Percentiles rank a stretch among this genome's conserved stretches.
phyloP scores from a whole-genome alignment of 2,888 invertebrate species.

The Dione juno region DNA sequence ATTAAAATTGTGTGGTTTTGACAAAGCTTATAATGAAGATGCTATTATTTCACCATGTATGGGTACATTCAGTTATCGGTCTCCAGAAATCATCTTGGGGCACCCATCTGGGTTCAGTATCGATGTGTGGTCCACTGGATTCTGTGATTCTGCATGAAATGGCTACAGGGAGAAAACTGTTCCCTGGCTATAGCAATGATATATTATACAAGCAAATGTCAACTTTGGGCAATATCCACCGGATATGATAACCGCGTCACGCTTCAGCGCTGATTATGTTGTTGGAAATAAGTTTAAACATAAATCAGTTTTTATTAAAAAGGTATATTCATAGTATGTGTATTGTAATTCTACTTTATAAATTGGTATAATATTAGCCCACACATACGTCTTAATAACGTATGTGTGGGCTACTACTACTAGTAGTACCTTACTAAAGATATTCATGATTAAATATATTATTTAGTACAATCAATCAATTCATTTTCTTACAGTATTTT shows the following conservation, averaged over 20 bases:
- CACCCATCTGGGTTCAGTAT: conserved; percentile 54
- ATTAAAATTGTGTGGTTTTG: conserved; percentile 68
- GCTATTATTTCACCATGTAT: conserved; percentile 46
- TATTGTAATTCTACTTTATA: background rate
- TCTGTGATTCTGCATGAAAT: conserved; percentile 67
- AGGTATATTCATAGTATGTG: conserved; percentile 36
- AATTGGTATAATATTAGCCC: too few relatives aligned
- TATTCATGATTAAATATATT: too few relatives aligned
- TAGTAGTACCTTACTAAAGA: too few relatives aligned
- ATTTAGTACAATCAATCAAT: too few relatives aligned
- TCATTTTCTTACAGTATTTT: too few relatives aligned
- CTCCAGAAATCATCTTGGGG: conserved; percentile 69
- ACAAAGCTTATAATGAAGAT: conserved; percentile 48
- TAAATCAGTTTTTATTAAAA: conserved; percentile 32
- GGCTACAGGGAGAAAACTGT: conserved; percentile 55
- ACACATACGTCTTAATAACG: too few relatives aligned
- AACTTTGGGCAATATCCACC: conserved; percentile 53
- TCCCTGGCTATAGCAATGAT: conserved; percentile 56
- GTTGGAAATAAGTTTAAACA: conserved; percentile 49
- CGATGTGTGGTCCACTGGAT: conserved; percentile 67
- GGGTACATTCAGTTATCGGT: conserved; percentile 58
- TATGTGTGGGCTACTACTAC: too few relatives aligned
- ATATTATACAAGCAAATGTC: conserved; percentile 61
- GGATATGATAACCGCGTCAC: conserved; percentile 54
- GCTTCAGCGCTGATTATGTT: conserved; percentile 52